Conservation (phyloP, 2,797 vertebrate species). For the Poeciliopsis turneri region DNA sequence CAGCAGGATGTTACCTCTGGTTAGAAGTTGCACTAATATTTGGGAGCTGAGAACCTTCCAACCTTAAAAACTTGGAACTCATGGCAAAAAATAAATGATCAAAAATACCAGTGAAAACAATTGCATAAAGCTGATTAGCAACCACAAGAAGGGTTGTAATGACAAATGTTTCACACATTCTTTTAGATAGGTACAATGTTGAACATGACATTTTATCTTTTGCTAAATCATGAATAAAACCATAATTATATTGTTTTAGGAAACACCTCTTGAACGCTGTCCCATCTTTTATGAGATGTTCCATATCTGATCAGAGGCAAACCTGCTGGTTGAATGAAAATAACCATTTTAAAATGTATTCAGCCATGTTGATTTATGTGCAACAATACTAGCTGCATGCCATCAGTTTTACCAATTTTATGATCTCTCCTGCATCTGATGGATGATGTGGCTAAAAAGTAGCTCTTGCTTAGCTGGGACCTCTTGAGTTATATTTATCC, state of each 20-base stretch:
- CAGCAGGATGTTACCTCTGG: neutral
- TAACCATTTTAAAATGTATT: neutral
- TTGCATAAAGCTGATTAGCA: neutral
- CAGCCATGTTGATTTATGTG: neutral
- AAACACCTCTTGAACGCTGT: neutral
- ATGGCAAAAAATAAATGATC: neutral
- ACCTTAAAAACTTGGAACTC: neutral
- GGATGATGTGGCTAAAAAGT: conserved; percentile 42
- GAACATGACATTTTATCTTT: neutral
- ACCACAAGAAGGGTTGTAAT: neutral
- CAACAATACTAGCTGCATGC: neutral
- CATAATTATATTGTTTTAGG: neutral
- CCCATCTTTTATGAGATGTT: neutral
- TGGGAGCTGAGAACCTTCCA: neutral
- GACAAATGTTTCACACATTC: neutral
- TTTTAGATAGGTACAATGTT: neutral
- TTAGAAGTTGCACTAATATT: neutral
- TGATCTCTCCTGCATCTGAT: conserved; percentile 29
- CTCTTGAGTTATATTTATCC: conserved; percentile 80
- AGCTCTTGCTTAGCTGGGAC: conserved; percentile 66
- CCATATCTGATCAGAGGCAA: neutral
- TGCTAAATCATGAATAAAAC: neutral
- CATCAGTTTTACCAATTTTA: neutral
- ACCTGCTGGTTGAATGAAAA: neutral
- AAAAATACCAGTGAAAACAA: neutral